Base-by-base conservation (phyloP, 1,140 invertebrate species). In the Listronotus oregonensis region DNA sequence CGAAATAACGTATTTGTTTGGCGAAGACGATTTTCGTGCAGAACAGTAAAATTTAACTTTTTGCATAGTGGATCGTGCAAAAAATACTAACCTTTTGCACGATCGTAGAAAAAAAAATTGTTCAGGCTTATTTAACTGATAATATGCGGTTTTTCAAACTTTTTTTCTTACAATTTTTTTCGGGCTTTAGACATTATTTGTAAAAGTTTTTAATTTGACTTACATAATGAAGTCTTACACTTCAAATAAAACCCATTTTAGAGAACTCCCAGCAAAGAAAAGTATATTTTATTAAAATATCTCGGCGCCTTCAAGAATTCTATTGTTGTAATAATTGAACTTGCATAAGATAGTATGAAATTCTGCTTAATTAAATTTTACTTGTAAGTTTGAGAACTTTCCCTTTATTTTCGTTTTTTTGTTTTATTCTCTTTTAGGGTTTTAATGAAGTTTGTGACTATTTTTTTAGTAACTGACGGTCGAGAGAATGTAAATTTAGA, bases 261-360 rank as follows among this genome's bases (percentile, higher is more conserved):
- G 42, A 18, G 32, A 62, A 49, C 34, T 27, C 47, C n/a, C 42
- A 18, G 55, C n/a, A 46, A 61, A 55, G 31, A 34, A 61, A 61
- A 63, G 61, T 18, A 39, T 47, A 27, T 50, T 63, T 56, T 63
- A 63, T 63, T 63, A 63, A 63, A 63, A 63, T 63, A 63, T 63
- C 51, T 56, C 34, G 40, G 43, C 49, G 46, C 59, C 59, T 42
- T 43, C 50, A 49, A 31, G 51, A 63, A 55, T 55, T 63, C 61
- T 39, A 63, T 63, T 63, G 61, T 63, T 55, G 50, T 63, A 54
- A 63, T 63, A 63, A 63, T 63, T 63, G 61, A 63, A 63, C 61
- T 63, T 56, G 51, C 61, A 63, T 54, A 63, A 63, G 61, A 63
- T 55, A 44, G 44, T 52, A 62, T 50, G 47, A 62, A 62, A 54